Conservation (phyloP, 2,797 vertebrate species). For the Pangasius mekongensis region DNA sequence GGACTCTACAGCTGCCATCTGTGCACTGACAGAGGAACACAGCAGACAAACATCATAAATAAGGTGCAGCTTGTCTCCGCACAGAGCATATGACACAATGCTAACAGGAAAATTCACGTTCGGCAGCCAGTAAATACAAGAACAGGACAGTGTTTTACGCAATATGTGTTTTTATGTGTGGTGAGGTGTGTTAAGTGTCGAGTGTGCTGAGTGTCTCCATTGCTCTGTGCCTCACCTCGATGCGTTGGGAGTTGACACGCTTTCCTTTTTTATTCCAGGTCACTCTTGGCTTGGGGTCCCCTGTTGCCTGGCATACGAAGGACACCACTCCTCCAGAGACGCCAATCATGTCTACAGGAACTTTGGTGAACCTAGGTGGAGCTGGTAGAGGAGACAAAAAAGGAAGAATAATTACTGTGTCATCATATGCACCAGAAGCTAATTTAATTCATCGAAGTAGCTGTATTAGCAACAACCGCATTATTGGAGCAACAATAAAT, state of each 20-base stretch:
- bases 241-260: conserved; percentile 95
- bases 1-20: conserved; percentile 77
- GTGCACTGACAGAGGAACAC: conserved; percentile 69
- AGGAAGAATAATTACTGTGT: neutral
- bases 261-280: conserved; percentile 99
- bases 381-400: conserved; percentile 57
- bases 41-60: conserved; percentile 74
- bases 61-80: conserved; percentile 54
- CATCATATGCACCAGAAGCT: conserved; percentile 23
- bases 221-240: conserved; percentile 82
- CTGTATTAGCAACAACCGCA: conserved; percentile 52
- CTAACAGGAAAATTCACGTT: neutral
- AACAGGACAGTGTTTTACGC: neutral
- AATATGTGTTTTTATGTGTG: neutral
- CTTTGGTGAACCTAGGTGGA: conserved; percentile 83
- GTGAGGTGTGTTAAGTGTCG: neutral
- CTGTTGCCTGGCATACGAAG: conserved; percentile 93
- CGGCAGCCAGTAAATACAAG: neutral
- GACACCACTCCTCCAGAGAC: conserved; percentile 95
- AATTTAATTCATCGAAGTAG: conserved; percentile 33
- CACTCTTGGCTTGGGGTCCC: conserved; percentile 91
- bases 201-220: neutral
- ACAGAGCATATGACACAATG: conserved; percentile 20
- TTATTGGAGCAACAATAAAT: conserved; percentile 51
- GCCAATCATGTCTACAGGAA: conserved; percentile 92